phyloP scores from a whole-genome alignment of 1,140 invertebrate species.

The Ostrea denselamellosa region DNA sequence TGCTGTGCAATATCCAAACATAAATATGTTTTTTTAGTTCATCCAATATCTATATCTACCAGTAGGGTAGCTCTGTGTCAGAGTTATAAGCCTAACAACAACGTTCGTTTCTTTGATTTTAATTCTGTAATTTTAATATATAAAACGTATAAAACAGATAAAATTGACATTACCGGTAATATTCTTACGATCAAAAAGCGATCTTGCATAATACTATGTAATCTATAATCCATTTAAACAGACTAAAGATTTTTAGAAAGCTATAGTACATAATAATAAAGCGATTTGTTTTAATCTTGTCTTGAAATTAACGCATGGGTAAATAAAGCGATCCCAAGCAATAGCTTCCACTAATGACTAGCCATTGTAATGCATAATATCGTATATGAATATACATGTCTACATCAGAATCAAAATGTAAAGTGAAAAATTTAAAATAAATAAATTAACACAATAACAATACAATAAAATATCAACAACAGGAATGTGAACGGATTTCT shows the following conservation, averaged over 20 bases:
- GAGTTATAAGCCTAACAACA: no score
- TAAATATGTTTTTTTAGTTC: not conserved
- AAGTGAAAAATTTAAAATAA: not conserved
- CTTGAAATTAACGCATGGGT: not conserved
- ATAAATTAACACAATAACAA: conserved; percentile 28
- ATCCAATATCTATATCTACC: no score
- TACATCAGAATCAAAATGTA: not conserved
- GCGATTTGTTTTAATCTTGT: not conserved
- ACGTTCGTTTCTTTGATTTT: not conserved
- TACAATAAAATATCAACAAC: not conserved
- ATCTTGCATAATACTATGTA: not conserved
- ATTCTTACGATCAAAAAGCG: not conserved
- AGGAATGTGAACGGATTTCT: conserved; percentile 25
- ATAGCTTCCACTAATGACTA: not conserved
- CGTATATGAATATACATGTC: not conserved
- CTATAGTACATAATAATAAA: not conserved
- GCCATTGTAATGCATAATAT: not conserved
- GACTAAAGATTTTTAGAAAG: not conserved
- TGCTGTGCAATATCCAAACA: not conserved
- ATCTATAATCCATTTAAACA: not conserved
- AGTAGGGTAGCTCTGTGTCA: no score
- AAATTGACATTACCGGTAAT: not conserved
- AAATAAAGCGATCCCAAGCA: no score
- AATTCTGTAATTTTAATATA: not conserved
- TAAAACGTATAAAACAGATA: not conserved